Evolutionary conservation across 2,888 invertebrate species (phyloP).

Genomic region (Synanthedon vespiformis): DNA sequence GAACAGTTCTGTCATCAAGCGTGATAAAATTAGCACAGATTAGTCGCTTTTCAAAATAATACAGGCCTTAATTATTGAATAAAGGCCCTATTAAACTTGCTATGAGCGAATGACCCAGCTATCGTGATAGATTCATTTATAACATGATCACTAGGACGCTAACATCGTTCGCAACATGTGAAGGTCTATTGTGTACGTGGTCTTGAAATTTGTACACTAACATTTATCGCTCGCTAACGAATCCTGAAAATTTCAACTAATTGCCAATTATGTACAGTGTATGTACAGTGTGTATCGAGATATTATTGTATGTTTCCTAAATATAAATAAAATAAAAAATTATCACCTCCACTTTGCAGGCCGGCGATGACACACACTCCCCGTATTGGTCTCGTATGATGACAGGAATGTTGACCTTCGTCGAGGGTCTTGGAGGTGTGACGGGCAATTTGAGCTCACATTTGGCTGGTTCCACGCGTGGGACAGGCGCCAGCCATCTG

Average conservation of each 20-base stretch:
- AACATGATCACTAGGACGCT: conserved; percentile 14
- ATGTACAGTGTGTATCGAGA: too few species aligned
- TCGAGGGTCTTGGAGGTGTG: conserved; percentile 74
- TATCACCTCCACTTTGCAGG: conserved; percentile 79
- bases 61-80: conserved; percentile 1
- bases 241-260: background rate
- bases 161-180: conserved; percentile 20
- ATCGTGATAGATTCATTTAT: conserved; percentile 29
- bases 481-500: conserved; percentile 94
- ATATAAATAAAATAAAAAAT: too few species aligned
- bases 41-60: too few species aligned
- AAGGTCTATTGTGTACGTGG: conserved; percentile 16
- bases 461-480: conserved; percentile 88
- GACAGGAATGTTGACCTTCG: conserved; percentile 71
- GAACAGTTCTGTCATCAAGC: too few species aligned
- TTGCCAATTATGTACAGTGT: too few species aligned
- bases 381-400: conserved; percentile 94
- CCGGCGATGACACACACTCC: conserved; percentile 85
- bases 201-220: conserved; percentile 16
- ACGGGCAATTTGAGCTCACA: conserved; percentile 85
- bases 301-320: too few species aligned
- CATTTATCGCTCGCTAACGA: background rate
- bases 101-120: conserved; percentile 1
- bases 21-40: too few species aligned
- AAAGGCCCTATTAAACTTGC: conserved; percentile 4